Evolutionary conservation across 2,113 vertebrate genomes (phyloP).

Genomic region (Chaetodon trifascialis): DNA sequence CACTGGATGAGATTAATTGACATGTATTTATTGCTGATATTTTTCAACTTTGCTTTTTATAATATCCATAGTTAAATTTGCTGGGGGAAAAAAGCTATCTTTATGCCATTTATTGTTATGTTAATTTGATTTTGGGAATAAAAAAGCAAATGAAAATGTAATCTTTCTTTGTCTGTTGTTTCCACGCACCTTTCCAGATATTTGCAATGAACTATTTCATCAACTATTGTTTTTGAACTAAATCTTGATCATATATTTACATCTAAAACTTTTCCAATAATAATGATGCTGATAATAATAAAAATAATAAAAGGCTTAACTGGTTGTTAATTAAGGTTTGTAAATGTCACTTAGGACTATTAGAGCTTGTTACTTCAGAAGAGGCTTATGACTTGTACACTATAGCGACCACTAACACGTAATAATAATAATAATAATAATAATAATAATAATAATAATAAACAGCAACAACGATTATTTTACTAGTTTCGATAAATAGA

Average conservation of each 20-base stretch:
- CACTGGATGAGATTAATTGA: slow-evolving; percentile 81
- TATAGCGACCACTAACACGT: no score
- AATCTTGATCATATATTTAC: no score
- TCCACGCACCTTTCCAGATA: not conserved
- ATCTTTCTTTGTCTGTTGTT: slow-evolving; percentile 32
- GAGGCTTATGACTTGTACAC: no score
- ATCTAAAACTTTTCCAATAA: no score
- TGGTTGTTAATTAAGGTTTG: no score
- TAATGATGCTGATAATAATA: no score
- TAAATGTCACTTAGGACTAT: no score
- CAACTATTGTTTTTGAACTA: not conserved
- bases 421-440: not conserved
- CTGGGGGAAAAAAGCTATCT: slow-evolving; percentile 84
- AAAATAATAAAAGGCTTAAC: not conserved
- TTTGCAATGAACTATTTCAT: not conserved
- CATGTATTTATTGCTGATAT: slow-evolving; percentile 94
- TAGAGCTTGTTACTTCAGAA: no score
- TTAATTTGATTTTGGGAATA: slow-evolving; percentile 85
- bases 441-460: not conserved
- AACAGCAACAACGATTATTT: not conserved
- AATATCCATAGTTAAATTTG: slow-evolving; percentile 84
- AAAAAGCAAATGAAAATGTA: slow-evolving; percentile 65
- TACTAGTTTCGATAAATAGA: not conserved
- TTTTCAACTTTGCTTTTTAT: slow-evolving; percentile 88
- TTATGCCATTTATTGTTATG: slow-evolving; percentile 89